Evolutionary conservation across 2,888 invertebrate species (phyloP).

Genomic region (Eubasilissa splendida): DNA sequence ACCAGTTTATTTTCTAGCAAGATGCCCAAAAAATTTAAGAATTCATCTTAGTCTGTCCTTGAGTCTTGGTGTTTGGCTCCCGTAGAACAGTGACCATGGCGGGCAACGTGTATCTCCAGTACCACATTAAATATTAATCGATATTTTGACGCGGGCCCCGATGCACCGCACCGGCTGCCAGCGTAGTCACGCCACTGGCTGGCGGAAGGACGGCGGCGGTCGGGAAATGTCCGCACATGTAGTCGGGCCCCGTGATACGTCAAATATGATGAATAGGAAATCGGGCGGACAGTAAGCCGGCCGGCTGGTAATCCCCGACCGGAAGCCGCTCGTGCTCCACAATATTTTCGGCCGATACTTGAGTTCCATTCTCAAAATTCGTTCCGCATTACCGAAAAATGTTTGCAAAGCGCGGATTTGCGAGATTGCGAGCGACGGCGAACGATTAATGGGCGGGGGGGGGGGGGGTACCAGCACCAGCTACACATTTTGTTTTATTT

Average conservation of each 20-base stretch:
- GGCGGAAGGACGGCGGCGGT: slow-evolving; percentile 10
- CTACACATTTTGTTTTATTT: too few relatives aligned
- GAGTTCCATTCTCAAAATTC: slow-evolving; percentile 27
- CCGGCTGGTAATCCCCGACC: slow-evolving; percentile 33
- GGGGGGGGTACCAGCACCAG: too few relatives aligned
- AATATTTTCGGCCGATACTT: slow-evolving; percentile 36
- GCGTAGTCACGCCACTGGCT: not conserved
- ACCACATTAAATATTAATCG: too few relatives aligned
- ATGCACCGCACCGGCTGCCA: too few relatives aligned
- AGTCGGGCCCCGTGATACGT: slow-evolving; percentile 34
- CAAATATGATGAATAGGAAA: slow-evolving; percentile 47
- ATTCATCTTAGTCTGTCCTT: too few relatives aligned
- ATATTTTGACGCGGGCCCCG: too few relatives aligned
- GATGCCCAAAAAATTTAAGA: too few relatives aligned
- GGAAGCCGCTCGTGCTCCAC: slow-evolving; percentile 17
- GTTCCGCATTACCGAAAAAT: slow-evolving; percentile 5
- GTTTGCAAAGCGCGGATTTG: not conserved
- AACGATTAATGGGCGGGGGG: not conserved
- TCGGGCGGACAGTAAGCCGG: slow-evolving; percentile 2
- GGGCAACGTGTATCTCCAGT: too few relatives aligned
- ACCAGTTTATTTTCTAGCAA: too few relatives aligned
- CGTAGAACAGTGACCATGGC: too few relatives aligned
- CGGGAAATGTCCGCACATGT: not conserved
- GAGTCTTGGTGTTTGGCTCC: too few relatives aligned
- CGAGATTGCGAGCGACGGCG: not conserved